Evolutionary conservation across 1,140 invertebrate genomes (phyloP).

Genomic region (Hyles euphorbiae): DNA sequence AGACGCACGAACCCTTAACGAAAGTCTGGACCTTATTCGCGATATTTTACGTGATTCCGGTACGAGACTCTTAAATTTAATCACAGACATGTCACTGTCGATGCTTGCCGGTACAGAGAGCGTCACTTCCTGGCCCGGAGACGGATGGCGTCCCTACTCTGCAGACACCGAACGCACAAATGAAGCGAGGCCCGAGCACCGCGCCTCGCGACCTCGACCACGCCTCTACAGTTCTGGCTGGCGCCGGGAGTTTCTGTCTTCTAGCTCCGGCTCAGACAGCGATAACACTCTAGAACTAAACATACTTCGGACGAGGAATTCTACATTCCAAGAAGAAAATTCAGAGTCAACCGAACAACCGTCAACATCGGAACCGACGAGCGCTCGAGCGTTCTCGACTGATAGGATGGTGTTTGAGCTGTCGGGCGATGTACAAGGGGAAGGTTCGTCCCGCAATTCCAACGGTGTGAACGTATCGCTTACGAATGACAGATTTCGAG

Average conservation of each 20-base stretch:
- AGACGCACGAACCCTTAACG: slow-evolving; percentile 57
- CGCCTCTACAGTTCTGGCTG: slow-evolving; percentile 36
- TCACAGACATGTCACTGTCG: slow-evolving; percentile 62
- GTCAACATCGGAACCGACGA: slow-evolving; percentile 18
- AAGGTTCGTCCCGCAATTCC: slow-evolving; percentile 22
- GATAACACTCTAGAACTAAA: slow-evolving; percentile 60
- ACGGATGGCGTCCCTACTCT: slow-evolving; percentile 34
- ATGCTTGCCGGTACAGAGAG: slow-evolving; percentile 47
- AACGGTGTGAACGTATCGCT: slow-evolving; percentile 37
- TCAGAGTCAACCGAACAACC: slow-evolving; percentile 20
- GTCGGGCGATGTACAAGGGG: slow-evolving; percentile 27
- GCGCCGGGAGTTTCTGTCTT: slow-evolving; percentile 41
- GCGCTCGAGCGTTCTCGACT: slow-evolving; percentile 32
- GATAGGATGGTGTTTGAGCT: slow-evolving; percentile 52
- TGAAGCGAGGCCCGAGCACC: slow-evolving; percentile 8
- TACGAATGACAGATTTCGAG: slow-evolving; percentile 43
- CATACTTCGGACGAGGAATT: slow-evolving; percentile 56
- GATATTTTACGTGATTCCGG: slow-evolving; percentile 71
- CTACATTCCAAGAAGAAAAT: slow-evolving; percentile 50
- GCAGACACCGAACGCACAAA: slow-evolving; percentile 37
- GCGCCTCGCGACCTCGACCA: slow-evolving; percentile 22
- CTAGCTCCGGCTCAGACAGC: slow-evolving; percentile 63
- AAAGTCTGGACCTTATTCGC: slow-evolving; percentile 65
- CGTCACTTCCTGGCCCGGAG: slow-evolving; percentile 26
- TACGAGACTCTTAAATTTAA: slow-evolving; percentile 64